A percentile compares a stretch with the other conserved stretches of the same genome.
Evolutionary conservation across 2,888 invertebrate genomes (phyloP).

Genomic region (Mantis religiosa): DNA sequence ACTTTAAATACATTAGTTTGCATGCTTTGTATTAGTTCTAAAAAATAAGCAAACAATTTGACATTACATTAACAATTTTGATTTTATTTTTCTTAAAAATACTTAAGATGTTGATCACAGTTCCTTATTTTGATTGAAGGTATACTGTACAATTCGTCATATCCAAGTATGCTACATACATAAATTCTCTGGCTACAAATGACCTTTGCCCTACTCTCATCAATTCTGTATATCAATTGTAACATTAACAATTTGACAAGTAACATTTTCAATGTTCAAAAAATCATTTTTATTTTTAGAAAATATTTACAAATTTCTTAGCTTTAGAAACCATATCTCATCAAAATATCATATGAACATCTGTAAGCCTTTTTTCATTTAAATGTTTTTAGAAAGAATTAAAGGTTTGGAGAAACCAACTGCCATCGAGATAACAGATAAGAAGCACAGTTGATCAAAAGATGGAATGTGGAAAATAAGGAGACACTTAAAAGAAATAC

Average conservation of each 20-base stretch:
- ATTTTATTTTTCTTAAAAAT: neutral
- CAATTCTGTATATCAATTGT: neutral
- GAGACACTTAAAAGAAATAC: neutral
- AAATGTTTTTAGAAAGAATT: neutral
- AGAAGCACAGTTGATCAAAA: neutral
- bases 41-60: neutral
- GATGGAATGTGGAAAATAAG: neutral
- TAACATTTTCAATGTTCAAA: neutral
- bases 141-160: neutral
- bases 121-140: neutral
- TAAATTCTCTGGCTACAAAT: neutral
- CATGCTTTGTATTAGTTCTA: neutral
- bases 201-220: neutral
- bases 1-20: neutral
- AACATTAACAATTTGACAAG: neutral
- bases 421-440: neutral
- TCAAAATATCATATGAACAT: neutral
- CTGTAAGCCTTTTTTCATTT: neutral
- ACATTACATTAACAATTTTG: neutral
- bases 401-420: neutral
- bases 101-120: neutral
- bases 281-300: neutral
- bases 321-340: neutral
- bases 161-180: neutral
- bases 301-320: neutral